Evolutionary conservation across 2,797 vertebrate species (phyloP), one percentile per base, ranked within the genome.

Genomic region (Peromyscus attwateri): DNA sequence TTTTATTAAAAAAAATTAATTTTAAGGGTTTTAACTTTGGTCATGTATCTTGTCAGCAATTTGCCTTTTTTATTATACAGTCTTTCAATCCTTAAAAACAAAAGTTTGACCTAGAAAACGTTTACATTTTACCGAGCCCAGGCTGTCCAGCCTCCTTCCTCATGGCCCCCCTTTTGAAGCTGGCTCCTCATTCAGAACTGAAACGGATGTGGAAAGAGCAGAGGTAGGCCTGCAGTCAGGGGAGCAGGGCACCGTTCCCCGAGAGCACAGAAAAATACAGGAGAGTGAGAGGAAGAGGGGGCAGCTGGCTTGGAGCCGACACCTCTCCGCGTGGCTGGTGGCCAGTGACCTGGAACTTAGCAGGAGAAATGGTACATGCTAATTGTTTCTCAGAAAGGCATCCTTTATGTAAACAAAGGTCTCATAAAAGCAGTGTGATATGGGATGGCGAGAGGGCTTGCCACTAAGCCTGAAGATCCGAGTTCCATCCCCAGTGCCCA

Each of bases 21-120:
- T 90, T 92, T 71, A 87, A 81, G 62, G 46, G 37, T 52, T 52
- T 37, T 52, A 64, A 81, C 5, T 62, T 92, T 62, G 71, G 14
- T 62, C 60, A 80, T 76, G 29, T 23, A 81, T 71, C 87, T 89
- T 92, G 60, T 66, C 92, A 89, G 52, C 79, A 77, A 95, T 89
- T 62, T 55, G 5, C 27, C 62, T 77, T 16, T 64, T 34, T 96
- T 52, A 68, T 27, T 87, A 64, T 1, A n/a, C 70, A 52, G 62
- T 46, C 52, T 85, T 75, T 87, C 52, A 66, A 27, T n/a, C 64
- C 84, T 64, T 37, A 21, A 55, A 84, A 60, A 80, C n/a, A 79
- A 17, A 12, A 27, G 75, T 80, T 93, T 62, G 49, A 62, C 6
- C 12, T 31, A 82, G 3, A 25, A 73, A 94, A 40, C 27, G 76